These are phyloP conservation scores for Lutraria rhynchaena DNA, from an alignment of 1,140 invertebrate species.

Conservation along the genomic window DNA sequence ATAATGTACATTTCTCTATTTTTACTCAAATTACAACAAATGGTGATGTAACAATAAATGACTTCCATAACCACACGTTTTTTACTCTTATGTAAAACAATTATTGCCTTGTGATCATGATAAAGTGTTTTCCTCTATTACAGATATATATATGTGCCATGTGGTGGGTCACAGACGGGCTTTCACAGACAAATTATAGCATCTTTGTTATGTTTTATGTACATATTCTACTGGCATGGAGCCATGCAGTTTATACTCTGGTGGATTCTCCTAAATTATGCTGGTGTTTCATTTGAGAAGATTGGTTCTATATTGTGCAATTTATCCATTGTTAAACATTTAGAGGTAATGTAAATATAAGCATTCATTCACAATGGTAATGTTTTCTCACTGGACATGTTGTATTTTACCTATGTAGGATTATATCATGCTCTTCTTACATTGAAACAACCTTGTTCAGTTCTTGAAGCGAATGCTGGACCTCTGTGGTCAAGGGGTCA, in stretches of 20 bases:
- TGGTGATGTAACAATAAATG: too few relatives aligned
- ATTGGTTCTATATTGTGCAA: conserved; percentile 75
- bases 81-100: too few relatives aligned
- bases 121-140: background rate
- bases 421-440: background rate
- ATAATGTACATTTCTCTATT: too few relatives aligned
- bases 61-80: too few relatives aligned
- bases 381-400: too few relatives aligned
- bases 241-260: conserved; percentile 89
- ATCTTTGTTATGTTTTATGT: conserved; percentile 91
- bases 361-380: too few relatives aligned
- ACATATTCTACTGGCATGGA: conserved; percentile 96
- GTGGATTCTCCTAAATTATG: conserved; percentile 92
- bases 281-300: conserved; percentile 89
- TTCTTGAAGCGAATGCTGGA: too few relatives aligned
- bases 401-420: background rate
- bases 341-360: too few relatives aligned
- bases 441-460: background rate
- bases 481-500: too few relatives aligned
- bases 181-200: conserved; percentile 86
- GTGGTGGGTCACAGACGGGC: conserved; percentile 83
- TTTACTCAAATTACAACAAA: too few relatives aligned
- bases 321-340: conserved; percentile 34
- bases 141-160: conserved; percentile 91
- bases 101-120: too few relatives aligned